These are phyloP conservation scores for Pycnonotus jocosus DNA, from an alignment of 2,113 vertebrate genomes.

Conservation along the genomic window DNA sequence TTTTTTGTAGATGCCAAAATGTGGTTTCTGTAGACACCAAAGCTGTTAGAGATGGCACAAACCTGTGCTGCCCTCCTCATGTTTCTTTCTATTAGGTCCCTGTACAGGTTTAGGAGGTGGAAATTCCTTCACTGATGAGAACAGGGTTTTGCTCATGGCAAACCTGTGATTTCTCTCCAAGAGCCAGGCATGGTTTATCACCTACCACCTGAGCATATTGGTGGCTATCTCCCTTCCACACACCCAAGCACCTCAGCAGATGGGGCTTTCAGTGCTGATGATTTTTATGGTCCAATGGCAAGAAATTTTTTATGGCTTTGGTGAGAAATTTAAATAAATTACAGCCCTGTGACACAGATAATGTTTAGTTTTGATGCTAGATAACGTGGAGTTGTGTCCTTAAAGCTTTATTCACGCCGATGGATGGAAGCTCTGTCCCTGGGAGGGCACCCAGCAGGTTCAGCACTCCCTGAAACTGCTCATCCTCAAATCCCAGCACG, in stretches of 20 bases:
- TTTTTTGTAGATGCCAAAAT: fast-evolving
- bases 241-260: not conserved
- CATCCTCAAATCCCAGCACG: fast-evolving
- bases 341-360: not conserved
- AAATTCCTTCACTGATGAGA: not conserved
- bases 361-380: not conserved
- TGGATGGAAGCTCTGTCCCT: not conserved
- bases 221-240: not conserved
- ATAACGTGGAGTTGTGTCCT: not conserved
- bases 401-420: not conserved
- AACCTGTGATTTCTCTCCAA: not conserved
- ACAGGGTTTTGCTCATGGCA: not conserved
- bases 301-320: not conserved
- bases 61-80: not conserved
- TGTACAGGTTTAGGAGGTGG: not conserved
- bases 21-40: not conserved
- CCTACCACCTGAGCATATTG: not conserved
- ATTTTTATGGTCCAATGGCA: not conserved
- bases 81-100: not conserved
- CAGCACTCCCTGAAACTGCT: not conserved
- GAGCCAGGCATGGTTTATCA: not conserved
- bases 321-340: not conserved
- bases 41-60: not conserved
- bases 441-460: not conserved
- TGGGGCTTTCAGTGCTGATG: not conserved